Base-by-base conservation (phyloP, 2,797 vertebrate genomes). In the Cyprinella venusta region DNA sequence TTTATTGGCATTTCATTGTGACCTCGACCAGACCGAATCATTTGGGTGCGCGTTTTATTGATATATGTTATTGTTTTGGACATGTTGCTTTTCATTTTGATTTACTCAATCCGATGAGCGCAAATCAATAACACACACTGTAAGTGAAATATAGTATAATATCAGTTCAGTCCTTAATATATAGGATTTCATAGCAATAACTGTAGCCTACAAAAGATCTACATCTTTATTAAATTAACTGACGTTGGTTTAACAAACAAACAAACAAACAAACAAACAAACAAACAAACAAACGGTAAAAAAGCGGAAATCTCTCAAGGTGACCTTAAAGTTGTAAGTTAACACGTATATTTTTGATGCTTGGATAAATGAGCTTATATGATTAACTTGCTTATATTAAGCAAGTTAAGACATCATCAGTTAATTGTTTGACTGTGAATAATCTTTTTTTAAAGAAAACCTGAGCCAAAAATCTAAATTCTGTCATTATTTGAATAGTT, bases 301-400 rank as follows among this genome's bases (percentile, higher is more conserved):
- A 1, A 48, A 18, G 9, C 2, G n/a, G 1, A 54, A n/a, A 15
- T 74, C 6, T 56, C 3, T 74, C 50, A 74, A 74, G 71, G 71
- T 74, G 71, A 74, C 71, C 71, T 74, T n/a, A 74, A 74, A 74
- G 50, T 54, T 56, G 50, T 3, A 50, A 19, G 18, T 52, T 19
- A 33, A 48, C 30, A 65, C 19, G 19, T 40, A 21, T 24, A 21
- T 68, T 19, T 13, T 26, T 40, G 5, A 13, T 56, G 8, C 4
- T 59, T 69, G n/a, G 6, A 70, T 26, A 48, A 48, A 70, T 15
- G 3, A 45, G n/a, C n/a, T n/a, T n/a, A n/a, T n/a, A n/a, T n/a
- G n/a, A n/a, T n/a, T n/a, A n/a, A 38, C 4, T 18, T 48, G 40
- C 40, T 7, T 33, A 33, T 33, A 30, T 36, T 36, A 36, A 36